Evolutionary conservation across 35 echinoderm and acorn worm species (phyloP), one percentile per base, ranked within the genome.

Genomic region (Lytechinus variegatus): DNA sequence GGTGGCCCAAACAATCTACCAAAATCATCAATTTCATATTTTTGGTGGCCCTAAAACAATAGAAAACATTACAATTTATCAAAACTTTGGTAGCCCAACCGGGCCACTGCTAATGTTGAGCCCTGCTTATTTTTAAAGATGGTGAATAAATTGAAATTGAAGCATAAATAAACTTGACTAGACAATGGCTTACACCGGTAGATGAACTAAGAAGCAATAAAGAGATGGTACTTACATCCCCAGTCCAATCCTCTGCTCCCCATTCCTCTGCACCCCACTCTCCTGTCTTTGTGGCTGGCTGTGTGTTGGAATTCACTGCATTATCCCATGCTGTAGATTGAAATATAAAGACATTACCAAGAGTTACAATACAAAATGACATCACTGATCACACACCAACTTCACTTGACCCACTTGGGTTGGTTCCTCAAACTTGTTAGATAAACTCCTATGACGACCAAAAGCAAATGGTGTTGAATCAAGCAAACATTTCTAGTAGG

Each of bases 211-310:
- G 61, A 0, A 19, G 66, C 19, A 24, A 6, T 1, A 24, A 24
- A 79, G 66, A 79, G 66, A 24, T 79, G 14, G n/a, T 88, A 96
- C 97, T 97, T 96, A 99, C 98, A 96, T 99, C 98, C 55, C 98
- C 98, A 58, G 94, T 97, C 98, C 98, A 99, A 87, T 99, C 98
- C 88, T 99, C 98, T 14, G 97, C 96, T 52, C 97, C 96, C 97
- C 97, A 97, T 44, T 97, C 97, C 87, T 97, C 98, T 56, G 54
- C 86, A 12, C 52, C 33, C 94, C 53, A 89, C 52, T 93, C 92
- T 55, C 53, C 53, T 57, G 52, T 93, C 52, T 57, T 93, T 0
- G 92, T 93, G 0, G 33, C 33, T 44, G 92, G 52, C 12, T 54
- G 52, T 10, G 92, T 55, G 54, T 93, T 93, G 27, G 92, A 54